These are phyloP conservation scores for Tychaedon coryphoeus DNA, from an alignment of 2,113 vertebrate genomes.

Conservation along the genomic window DNA sequence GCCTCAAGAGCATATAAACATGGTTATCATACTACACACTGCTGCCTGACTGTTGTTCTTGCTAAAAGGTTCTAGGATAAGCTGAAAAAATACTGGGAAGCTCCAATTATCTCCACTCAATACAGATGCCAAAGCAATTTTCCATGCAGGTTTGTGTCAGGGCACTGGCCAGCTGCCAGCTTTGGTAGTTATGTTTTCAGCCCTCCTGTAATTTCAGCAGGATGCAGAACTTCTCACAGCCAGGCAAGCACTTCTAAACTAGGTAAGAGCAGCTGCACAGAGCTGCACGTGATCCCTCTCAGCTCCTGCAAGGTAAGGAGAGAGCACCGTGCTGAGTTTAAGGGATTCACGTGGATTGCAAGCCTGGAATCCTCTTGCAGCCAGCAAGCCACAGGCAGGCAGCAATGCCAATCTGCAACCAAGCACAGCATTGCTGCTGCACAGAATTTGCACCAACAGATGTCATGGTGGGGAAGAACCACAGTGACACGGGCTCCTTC, in stretches of 20 bases:
- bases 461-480: rapidly evolving
- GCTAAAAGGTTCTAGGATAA: neutral
- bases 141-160: neutral
- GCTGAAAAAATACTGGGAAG: neutral
- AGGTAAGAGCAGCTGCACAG: neutral
- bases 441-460: rapidly evolving
- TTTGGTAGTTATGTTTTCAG: neutral
- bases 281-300: neutral
- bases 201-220: constrained; percentile 55
- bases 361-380: neutral
- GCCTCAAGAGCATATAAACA: neutral
- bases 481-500: neutral
- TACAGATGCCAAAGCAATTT: neutral
- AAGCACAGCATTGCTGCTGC: too few relatives aligned
- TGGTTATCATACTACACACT: neutral
- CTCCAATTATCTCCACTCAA: neutral
- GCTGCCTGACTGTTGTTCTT: neutral
- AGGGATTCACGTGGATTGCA: neutral
- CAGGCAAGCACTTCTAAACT: neutral
- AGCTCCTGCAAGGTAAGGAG: neutral
- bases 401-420: neutral
- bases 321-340: neutral
- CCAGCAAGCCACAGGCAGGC: neutral
- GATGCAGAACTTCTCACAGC: neutral
- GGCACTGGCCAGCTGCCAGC: neutral